phyloP scores from a whole-genome alignment of 1,140 invertebrate genomes.

The Listronotus bonariensis region DNA sequence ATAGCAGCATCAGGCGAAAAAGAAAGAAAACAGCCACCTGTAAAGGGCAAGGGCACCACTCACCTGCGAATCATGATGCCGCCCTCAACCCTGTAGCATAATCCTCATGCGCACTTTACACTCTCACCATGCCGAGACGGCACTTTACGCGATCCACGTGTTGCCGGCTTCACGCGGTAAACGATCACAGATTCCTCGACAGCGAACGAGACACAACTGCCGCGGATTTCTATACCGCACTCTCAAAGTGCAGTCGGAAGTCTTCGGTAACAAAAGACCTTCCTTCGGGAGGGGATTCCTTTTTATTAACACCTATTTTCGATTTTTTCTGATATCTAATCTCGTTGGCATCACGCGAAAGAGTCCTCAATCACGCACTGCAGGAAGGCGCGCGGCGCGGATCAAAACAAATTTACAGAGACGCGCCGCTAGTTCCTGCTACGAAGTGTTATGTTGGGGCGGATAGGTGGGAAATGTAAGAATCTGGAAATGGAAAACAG shows the following conservation, averaged over 20 bases:
- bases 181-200: conserved; percentile 43
- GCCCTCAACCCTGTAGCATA: conserved; percentile 25
- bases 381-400: neutral
- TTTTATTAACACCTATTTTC: conserved; percentile 28
- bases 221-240: conserved; percentile 43
- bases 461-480: too few relatives aligned
- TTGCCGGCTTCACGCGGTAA: conserved; percentile 37
- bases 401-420: conserved; percentile 1
- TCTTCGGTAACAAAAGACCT: conserved; percentile 51
- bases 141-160: conserved; percentile 39
- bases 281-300: conserved; percentile 43
- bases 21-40: conserved; percentile 21
- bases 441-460: too few relatives aligned
- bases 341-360: neutral
- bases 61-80: conserved; percentile 38
- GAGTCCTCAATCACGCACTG: conserved; percentile 5
- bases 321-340: conserved; percentile 22
- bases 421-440: too few relatives aligned
- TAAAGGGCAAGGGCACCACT: conserved; percentile 31
- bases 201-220: conserved; percentile 47
- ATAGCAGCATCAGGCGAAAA: neutral
- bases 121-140: conserved; percentile 38
- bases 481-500: too few relatives aligned
- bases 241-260: conserved; percentile 46
- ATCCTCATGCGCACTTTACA: conserved; percentile 40